Evolutionary conservation across 2,113 vertebrate genomes (phyloP).

Genomic region (Benitochromis conjunctus): DNA sequence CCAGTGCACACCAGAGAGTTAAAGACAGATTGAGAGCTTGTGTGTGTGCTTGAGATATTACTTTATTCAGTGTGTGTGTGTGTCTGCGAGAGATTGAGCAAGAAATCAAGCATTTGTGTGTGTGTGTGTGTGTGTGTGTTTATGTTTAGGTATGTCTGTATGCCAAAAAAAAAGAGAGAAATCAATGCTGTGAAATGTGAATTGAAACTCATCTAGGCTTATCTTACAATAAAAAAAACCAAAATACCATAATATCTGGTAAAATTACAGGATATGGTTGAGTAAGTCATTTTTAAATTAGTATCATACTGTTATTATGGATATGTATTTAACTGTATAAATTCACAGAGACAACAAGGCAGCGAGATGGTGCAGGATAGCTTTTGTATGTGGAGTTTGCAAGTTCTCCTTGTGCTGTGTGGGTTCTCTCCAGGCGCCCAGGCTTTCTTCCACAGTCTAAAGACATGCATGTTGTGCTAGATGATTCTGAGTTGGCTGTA

Average conservation of each 20-base stretch:
- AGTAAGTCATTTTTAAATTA: not conserved
- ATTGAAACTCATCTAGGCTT: not conserved
- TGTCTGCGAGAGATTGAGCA: conserved; percentile 11
- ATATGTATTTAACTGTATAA: not conserved
- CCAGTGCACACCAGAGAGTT: conserved; percentile 18
- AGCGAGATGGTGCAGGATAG: not conserved
- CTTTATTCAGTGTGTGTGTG: conserved; percentile 16
- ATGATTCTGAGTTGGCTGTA: not conserved
- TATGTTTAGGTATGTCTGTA: not conserved
- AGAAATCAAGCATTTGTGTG: not conserved
- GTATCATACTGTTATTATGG: not conserved
- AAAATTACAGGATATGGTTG: not conserved
- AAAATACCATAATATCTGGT: not conserved
- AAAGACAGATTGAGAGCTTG: conserved; percentile 39
- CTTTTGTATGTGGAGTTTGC: not conserved
- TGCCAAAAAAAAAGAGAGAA: not conserved
- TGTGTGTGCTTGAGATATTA: conserved; percentile 30
- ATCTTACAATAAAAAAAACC: rapidly evolving
- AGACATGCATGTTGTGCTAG: not conserved
- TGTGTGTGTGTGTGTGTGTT: not conserved
- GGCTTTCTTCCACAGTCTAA: not conserved
- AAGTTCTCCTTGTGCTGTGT: not conserved
- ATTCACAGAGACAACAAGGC: not conserved
- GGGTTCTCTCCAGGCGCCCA: not conserved
- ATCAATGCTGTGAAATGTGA: not conserved